Evolutionary conservation across 2,888 invertebrate species (phyloP).

Genomic region (Nomada hirtipes): DNA sequence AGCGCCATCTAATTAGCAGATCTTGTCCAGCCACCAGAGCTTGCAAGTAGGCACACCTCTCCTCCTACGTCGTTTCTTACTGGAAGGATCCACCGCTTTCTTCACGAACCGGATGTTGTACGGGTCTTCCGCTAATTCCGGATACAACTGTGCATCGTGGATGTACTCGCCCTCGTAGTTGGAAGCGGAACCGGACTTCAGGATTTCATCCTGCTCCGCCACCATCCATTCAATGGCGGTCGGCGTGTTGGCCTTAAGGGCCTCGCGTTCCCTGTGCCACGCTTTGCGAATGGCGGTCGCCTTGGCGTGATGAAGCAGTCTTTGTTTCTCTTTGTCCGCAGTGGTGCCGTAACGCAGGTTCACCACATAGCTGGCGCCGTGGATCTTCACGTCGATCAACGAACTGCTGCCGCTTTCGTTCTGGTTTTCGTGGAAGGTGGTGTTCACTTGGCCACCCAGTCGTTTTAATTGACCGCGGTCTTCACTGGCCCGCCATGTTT

Average conservation of each 20-base stretch:
- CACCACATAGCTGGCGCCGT: constrained; percentile 95
- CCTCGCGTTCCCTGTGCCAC: constrained; percentile 96
- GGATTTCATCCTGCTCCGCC: constrained; percentile 94
- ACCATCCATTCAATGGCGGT: constrained; percentile 94
- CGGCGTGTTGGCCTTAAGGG: constrained; percentile 91
- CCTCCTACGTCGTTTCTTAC: constrained; percentile 90
- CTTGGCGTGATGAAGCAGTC: constrained; percentile 96
- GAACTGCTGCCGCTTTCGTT: constrained; percentile 89
- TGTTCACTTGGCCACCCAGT: constrained; percentile 95
- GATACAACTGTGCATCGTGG: constrained; percentile 95
- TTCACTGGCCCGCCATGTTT: constrained; percentile 94
- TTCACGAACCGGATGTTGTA: constrained; percentile 96
- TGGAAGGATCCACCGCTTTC: constrained; percentile 90
- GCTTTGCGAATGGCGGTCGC: constrained; percentile 94
- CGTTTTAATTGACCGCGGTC: constrained; percentile 95
- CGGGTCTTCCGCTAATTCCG: constrained; percentile 97
- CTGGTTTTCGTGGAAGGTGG: constrained; percentile 95
- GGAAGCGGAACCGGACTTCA: constrained; percentile 92
- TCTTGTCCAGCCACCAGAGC: constrained; percentile 85
- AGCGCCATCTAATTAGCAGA: constrained; percentile 75
- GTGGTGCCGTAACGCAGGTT: constrained; percentile 98
- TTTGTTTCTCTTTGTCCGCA: constrained; percentile 94
- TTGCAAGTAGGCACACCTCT: constrained; percentile 85
- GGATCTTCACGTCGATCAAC: constrained; percentile 93
- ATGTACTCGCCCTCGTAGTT: constrained; percentile 96